Percentiles rank a stretch among this genome's conserved stretches.
phyloP scores from a whole-genome alignment of 2,113 vertebrate species.

The Sclerurus mexicanus region DNA sequence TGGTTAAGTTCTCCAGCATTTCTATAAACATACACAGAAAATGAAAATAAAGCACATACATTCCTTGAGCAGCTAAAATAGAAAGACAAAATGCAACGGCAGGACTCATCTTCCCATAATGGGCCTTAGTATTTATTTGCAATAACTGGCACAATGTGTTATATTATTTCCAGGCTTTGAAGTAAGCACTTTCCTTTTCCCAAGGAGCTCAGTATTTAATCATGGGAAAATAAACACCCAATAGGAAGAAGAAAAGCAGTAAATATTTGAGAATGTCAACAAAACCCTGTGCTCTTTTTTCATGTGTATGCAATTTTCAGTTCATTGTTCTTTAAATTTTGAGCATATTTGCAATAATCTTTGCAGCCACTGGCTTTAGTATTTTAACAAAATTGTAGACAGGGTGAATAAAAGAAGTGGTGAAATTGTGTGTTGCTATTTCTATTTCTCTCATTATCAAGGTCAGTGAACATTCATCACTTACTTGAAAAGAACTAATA shows the following conservation, averaged over 20 bases:
- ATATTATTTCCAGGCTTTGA: neutral
- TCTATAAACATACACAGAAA: neutral
- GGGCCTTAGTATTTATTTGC: slow-evolving; percentile 6
- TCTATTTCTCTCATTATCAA: neutral
- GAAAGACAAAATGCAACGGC: neutral
- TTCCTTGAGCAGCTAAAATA: neutral
- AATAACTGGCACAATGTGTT: neutral
- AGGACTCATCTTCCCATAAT: neutral
- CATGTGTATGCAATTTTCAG: neutral
- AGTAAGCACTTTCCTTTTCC: neutral
- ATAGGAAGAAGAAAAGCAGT: neutral
- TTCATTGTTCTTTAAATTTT: neutral
- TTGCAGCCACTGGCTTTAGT: neutral
- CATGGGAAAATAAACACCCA: neutral
- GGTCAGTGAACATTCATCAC: neutral
- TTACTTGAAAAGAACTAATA: neutral
- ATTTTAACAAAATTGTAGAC: neutral
- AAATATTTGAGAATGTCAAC: neutral
- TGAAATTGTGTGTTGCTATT: neutral
- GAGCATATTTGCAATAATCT: neutral
- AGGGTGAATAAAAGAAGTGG: neutral
- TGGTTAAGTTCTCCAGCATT: neutral
- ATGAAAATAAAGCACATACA: neutral
- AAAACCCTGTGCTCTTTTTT: neutral
- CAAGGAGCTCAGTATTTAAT: neutral